Evolutionary conservation across 1,140 invertebrate genomes (phyloP).

Genomic region (Samia ricini): DNA sequence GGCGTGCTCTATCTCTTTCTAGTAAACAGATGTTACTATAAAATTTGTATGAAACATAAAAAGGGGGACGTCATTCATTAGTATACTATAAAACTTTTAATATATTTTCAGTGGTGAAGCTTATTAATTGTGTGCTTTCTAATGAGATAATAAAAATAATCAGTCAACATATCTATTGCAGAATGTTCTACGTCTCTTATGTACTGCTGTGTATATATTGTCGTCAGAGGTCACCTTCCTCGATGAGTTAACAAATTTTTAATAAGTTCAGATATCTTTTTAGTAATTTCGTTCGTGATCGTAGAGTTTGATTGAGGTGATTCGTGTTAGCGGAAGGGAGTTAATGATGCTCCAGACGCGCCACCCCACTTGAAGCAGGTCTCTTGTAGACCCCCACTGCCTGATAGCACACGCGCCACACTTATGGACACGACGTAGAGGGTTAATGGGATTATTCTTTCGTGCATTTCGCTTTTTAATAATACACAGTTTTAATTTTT

Average conservation of each 20-base stretch:
- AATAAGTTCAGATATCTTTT: not conserved
- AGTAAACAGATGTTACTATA: too few relatives aligned
- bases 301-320: slow-evolving; percentile 30
- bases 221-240: too few relatives aligned
- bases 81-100: too few relatives aligned
- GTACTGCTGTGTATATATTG: not conserved
- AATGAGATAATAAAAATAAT: too few relatives aligned
- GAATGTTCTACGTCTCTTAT: too few relatives aligned
- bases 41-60: too few relatives aligned
- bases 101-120: too few relatives aligned
- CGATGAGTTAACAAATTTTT: too few relatives aligned
- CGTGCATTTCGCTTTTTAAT: not conserved
- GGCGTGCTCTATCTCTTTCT: too few relatives aligned
- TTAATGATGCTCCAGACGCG: slow-evolving; percentile 16
- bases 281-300: not conserved
- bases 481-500: not conserved
- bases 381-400: slow-evolving; percentile 21
- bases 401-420: slow-evolving; percentile 41
- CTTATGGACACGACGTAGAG: slow-evolving; percentile 15
- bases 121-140: too few relatives aligned
- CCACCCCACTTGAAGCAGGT: slow-evolving; percentile 10
- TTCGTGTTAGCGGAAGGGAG: slow-evolving; percentile 9
- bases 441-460: not conserved
- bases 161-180: too few relatives aligned
- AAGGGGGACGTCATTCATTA: too few relatives aligned